Percentiles rank a stretch among this genome's conserved stretches.
Conservation (phyloP, 1,140 invertebrate genomes). For the Portunus trituberculatus region DNA sequence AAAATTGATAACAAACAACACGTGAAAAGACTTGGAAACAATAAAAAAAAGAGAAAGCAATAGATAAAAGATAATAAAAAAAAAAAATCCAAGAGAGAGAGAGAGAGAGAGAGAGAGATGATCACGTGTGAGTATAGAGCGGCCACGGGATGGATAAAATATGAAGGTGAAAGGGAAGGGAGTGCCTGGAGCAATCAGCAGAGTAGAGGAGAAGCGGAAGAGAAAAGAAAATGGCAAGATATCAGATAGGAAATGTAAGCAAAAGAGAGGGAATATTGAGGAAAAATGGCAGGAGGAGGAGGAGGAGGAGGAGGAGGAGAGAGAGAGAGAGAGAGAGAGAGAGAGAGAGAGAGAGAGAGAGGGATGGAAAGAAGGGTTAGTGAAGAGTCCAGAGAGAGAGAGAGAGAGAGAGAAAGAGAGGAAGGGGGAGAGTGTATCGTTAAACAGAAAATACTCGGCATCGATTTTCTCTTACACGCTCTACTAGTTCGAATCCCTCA, state of each 20-base stretch:
- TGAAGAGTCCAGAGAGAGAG: constrained; percentile 14
- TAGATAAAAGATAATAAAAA: background rate
- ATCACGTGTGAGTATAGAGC: background rate
- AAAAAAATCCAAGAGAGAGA: background rate
- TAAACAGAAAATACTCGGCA: constrained; percentile 52
- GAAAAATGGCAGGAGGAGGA: background rate
- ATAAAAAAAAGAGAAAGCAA: background rate
- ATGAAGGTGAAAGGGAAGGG: background rate
- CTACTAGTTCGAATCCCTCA: constrained; percentile 56
- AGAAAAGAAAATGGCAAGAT: background rate
- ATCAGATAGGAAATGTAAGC: background rate
- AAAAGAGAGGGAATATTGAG: background rate
- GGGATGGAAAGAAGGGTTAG: background rate
- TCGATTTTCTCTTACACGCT: constrained; percentile 58
- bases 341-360: constrained; percentile 4
- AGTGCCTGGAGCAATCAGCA: background rate
- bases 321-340: background rate
- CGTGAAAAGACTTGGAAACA: background rate
- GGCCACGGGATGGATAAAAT: background rate
- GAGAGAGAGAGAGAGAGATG: background rate
- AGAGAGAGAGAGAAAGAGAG: constrained; percentile 34
- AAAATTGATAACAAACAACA: too few species aligned
- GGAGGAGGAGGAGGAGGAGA: background rate
- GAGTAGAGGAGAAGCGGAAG: background rate
- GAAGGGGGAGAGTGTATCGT: constrained; percentile 38